These are phyloP conservation scores for Oryzias celebensis DNA, from an alignment of 2,113 vertebrate genomes.

Conservation along the genomic window DNA sequence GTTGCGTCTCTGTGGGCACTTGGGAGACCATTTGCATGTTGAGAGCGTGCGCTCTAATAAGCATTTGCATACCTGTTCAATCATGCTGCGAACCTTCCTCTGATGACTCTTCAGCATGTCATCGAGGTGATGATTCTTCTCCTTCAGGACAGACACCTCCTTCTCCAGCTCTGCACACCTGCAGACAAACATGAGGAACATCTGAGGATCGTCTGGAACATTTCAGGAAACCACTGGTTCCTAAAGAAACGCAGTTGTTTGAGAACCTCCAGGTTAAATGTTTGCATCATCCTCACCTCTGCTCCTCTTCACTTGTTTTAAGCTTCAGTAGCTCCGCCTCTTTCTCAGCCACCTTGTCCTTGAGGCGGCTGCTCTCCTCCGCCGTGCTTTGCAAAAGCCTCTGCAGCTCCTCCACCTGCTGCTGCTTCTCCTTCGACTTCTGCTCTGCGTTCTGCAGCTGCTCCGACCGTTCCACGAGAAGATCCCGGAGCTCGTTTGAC, in stretches of 20 bases:
- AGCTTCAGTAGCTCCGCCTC: constrained; percentile 80
- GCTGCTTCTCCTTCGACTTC: constrained; percentile 59
- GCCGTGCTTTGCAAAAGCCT: constrained; percentile 79
- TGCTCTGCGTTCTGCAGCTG: constrained; percentile 67
- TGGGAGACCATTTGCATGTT: background rate
- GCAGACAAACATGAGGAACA: constrained; percentile 1
- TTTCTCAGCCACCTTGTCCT: constrained; percentile 74
- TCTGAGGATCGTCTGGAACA: background rate
- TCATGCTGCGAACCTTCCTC: constrained; percentile 93
- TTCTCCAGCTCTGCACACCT: constrained; percentile 83
- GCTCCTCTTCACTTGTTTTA: constrained; percentile 42
- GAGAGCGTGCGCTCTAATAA: background rate
- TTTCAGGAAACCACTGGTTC: background rate
- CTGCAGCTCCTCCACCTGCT: constrained; percentile 79
- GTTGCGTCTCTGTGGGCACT: background rate
- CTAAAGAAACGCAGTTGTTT: background rate
- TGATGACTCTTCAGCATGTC: constrained; percentile 95
- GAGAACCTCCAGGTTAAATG: too few relatives aligned
- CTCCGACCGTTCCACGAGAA: constrained; percentile 64
- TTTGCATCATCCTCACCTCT: constrained; percentile 75
- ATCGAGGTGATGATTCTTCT: constrained; percentile 90
- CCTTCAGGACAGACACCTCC: constrained; percentile 79
- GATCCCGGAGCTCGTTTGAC: constrained; percentile 59
- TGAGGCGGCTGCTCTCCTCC: constrained; percentile 78
- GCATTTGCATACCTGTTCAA: constrained; percentile 84